These are phyloP conservation scores for Zosterops pallidus DNA, from an alignment of 2,113 vertebrate species.

Conservation along the genomic window DNA sequence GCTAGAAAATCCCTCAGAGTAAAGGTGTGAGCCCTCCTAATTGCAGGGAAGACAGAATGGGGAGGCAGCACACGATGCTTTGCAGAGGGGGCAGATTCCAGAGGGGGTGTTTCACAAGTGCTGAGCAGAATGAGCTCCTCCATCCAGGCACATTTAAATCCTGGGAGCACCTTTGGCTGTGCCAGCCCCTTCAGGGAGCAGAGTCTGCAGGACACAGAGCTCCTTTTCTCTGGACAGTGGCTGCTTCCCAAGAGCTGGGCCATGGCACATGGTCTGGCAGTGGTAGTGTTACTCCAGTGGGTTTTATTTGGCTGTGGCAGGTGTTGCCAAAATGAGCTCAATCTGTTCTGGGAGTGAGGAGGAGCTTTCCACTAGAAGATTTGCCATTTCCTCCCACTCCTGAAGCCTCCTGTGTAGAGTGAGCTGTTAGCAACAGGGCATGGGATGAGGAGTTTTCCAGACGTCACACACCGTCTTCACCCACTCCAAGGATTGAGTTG, in stretches of 20 bases:
- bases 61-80: background rate
- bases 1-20: background rate
- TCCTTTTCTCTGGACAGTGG: background rate
- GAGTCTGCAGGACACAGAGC: background rate
- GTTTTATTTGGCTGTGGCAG: slow-evolving; percentile 9
- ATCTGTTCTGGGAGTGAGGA: slow-evolving; percentile 36
- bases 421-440: slow-evolving; percentile 17
- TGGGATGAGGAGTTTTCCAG: background rate
- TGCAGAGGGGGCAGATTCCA: background rate
- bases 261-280: accelerated
- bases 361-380: slow-evolving; percentile 22
- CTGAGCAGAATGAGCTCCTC: background rate
- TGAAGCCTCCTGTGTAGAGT: background rate
- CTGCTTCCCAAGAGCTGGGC: background rate
- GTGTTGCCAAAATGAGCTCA: background rate
- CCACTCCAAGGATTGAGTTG: background rate
- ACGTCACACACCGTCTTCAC: background rate
- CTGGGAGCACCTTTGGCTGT: background rate
- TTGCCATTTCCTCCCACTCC: slow-evolving; percentile 42
- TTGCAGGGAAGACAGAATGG: background rate
- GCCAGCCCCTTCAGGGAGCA: background rate
- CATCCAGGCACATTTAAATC: background rate
- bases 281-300: background rate
- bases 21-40: background rate
- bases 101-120: background rate